A percentile compares a stretch with the other conserved stretches of the same genome.
Conservation (phyloP, 2,797 vertebrate genomes). For the Basileuterus tristriatus region DNA sequence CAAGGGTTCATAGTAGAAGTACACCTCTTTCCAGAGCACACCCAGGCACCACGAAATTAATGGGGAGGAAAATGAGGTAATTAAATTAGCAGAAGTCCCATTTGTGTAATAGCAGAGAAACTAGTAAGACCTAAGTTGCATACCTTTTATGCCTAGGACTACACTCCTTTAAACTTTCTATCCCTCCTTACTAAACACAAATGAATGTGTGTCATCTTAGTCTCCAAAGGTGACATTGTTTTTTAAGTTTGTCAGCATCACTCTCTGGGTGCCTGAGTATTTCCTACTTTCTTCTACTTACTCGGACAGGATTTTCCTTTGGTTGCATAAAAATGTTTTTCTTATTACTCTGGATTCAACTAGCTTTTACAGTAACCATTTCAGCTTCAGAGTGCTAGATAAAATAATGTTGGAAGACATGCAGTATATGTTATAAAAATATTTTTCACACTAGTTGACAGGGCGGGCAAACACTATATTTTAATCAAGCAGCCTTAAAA, state of each 20-base stretch:
- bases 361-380: background rate
- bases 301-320: background rate
- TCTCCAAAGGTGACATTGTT: background rate
- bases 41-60: background rate
- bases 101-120: background rate
- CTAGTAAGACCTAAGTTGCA: background rate
- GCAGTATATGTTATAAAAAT: background rate
- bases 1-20: background rate
- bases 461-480: background rate
- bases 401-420: background rate
- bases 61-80: background rate
- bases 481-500: background rate
- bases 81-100: background rate
- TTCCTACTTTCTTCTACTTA: background rate
- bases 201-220: background rate
- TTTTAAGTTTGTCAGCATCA: background rate
- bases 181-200: background rate
- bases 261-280: background rate
- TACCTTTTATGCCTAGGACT: background rate
- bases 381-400: background rate
- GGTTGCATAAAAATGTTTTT: accelerated
- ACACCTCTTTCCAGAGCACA: background rate
- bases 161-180: background rate
- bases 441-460: background rate
- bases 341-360: background rate